Conservation (phyloP, 2,113 vertebrate genomes). For the Cheilinus undulatus region DNA sequence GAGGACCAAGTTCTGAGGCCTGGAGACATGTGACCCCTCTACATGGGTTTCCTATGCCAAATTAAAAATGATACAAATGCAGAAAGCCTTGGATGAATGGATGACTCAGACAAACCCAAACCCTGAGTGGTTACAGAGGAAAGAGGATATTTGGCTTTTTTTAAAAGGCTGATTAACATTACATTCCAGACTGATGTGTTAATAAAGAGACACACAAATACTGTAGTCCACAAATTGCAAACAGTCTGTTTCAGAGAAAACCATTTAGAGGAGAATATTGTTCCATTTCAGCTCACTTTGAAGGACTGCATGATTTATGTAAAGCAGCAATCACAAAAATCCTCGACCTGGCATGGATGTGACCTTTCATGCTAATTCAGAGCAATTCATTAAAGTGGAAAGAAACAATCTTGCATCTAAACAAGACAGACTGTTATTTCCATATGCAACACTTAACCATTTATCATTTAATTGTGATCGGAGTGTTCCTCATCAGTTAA, state of each 20-base stretch:
- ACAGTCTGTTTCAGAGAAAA: slow-evolving; percentile 53
- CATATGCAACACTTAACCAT: slow-evolving; percentile 63
- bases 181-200: background rate
- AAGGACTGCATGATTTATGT: slow-evolving; percentile 70
- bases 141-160: background rate
- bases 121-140: too few relatives aligned
- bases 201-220: slow-evolving; percentile 18
- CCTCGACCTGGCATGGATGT: slow-evolving; percentile 57
- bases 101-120: too few relatives aligned
- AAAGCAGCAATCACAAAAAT: slow-evolving; percentile 72
- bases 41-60: too few relatives aligned
- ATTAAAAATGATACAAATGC: too few relatives aligned
- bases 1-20: too few relatives aligned
- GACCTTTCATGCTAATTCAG: slow-evolving; percentile 73
- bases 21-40: too few relatives aligned
- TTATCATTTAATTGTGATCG: slow-evolving; percentile 74
- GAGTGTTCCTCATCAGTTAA: slow-evolving; percentile 53
- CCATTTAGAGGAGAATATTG: slow-evolving; percentile 37
- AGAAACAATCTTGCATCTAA: slow-evolving; percentile 46
- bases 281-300: slow-evolving; percentile 49
- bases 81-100: too few relatives aligned
- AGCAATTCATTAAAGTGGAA: slow-evolving; percentile 43
- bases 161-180: slow-evolving; percentile 7
- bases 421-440: slow-evolving; percentile 59
- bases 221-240: slow-evolving; percentile 8